phyloP scores from a whole-genome alignment of 1,140 invertebrate genomes.

The Polypedilum pembai region DNA sequence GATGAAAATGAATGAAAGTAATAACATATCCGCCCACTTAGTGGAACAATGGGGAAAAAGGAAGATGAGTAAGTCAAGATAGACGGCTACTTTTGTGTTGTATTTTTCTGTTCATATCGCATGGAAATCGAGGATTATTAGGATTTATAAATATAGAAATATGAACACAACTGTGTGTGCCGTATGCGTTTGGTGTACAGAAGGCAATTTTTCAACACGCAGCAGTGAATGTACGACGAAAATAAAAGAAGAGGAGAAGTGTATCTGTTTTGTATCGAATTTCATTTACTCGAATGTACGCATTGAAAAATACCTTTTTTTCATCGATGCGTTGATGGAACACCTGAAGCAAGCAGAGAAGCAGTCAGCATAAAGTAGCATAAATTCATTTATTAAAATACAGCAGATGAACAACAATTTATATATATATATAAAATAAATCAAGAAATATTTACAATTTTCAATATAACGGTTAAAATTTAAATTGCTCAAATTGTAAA shows the following conservation, averaged over 20 bases:
- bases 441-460: no score
- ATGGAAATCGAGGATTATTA: neutral
- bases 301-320: neutral
- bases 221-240: no score
- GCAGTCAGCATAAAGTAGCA: conserved; percentile 14
- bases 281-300: neutral
- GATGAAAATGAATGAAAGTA: conserved; percentile 13
- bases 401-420: conserved; percentile 10
- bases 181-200: conserved; percentile 1
- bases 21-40: conserved; percentile 11
- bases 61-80: conserved; percentile 11
- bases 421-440: no score
- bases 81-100: neutral
- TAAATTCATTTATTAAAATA: conserved; percentile 9
- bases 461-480: no score
- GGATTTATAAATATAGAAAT: no score
- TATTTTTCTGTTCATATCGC: neutral
- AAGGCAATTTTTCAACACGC: neutral
- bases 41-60: neutral
- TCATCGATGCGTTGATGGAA: conserved; percentile 16
- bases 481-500: no score
- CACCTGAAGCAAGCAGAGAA: conserved; percentile 6
- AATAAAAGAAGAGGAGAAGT: neutral
- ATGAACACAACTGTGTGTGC: neutral
- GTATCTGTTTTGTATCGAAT: conserved; percentile 18